Evolutionary conservation across 2,797 vertebrate species (phyloP).

Genomic region (Muscicapa comitata): DNA sequence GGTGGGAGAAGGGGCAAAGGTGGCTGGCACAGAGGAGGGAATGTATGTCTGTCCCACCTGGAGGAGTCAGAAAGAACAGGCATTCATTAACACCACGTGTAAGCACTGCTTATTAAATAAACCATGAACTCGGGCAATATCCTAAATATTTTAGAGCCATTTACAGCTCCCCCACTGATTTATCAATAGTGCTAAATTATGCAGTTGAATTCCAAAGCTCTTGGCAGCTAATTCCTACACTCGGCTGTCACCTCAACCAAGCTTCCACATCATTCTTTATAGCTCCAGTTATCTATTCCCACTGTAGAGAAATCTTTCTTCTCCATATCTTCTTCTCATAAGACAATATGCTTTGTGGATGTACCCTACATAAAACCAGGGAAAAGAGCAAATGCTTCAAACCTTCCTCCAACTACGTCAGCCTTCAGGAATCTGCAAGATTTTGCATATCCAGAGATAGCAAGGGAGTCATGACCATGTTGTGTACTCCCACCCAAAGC

Average conservation of each 20-base stretch:
- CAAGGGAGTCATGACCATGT: not conserved
- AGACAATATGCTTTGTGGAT: not conserved
- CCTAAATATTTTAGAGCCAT: constrained; percentile 49
- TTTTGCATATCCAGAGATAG: constrained; percentile 30
- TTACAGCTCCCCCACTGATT: constrained; percentile 15
- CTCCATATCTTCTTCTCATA: not conserved
- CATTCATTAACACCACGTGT: not conserved
- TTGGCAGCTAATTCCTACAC: constrained; percentile 7
- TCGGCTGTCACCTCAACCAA: not conserved
- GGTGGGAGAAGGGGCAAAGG: constrained; percentile 95
- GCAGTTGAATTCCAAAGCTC: constrained; percentile 26
- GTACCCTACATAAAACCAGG: not conserved
- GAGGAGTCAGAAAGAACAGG: constrained; percentile 1
- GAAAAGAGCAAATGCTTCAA: not conserved
- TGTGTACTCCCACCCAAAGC: not conserved
- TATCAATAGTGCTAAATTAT: constrained; percentile 56
- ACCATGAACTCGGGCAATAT: not conserved
- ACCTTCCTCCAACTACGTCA: not conserved
- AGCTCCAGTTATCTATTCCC: not conserved
- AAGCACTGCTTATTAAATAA: not conserved
- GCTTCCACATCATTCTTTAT: not conserved
- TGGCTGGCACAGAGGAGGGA: constrained; percentile 91
- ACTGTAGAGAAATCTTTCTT: not conserved
- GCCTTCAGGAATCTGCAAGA: not conserved
- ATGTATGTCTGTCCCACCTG: constrained; percentile 98